These are phyloP conservation scores for Drosophila takahashii DNA, from an alignment of 1,140 invertebrate genomes.

Conservation along the genomic window DNA sequence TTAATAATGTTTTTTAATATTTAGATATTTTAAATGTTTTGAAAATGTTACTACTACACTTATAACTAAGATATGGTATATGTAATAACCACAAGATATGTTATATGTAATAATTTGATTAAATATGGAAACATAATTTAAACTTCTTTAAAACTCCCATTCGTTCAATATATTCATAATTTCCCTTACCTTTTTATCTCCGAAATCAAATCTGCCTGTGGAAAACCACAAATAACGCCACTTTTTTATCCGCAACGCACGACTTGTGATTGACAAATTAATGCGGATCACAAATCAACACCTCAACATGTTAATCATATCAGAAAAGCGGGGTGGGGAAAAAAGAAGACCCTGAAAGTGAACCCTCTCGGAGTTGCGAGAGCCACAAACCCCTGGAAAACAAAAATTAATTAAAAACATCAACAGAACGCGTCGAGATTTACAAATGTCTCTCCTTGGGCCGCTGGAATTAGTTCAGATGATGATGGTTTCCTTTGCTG, in stretches of 20 bases:
- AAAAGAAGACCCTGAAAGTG: constrained; percentile 9
- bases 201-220: not conserved
- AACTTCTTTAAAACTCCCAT: too few species aligned
- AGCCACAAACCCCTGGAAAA: constrained; percentile 20
- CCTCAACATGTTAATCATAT: constrained; percentile 72
- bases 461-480: constrained; percentile 71
- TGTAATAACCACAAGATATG: too few species aligned
- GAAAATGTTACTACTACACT: too few species aligned
- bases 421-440: constrained; percentile 77
- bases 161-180: constrained; percentile 18
- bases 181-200: constrained; percentile 8
- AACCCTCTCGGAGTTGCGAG: constrained; percentile 31
- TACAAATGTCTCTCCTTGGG: constrained; percentile 49
- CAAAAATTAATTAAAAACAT: constrained; percentile 81
- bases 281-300: constrained; percentile 78
- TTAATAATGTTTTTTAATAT: too few species aligned
- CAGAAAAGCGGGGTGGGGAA: constrained; percentile 25
- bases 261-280: constrained; percentile 77
- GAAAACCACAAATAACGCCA: constrained; percentile 26
- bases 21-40: too few species aligned
- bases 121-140: too few species aligned
- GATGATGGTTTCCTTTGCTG: constrained; percentile 40
- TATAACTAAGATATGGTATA: too few species aligned
- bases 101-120: too few species aligned
- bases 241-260: constrained; percentile 46